Conservation (phyloP, 2,797 vertebrate genomes). For the Eleutherodactylus coqui region DNA sequence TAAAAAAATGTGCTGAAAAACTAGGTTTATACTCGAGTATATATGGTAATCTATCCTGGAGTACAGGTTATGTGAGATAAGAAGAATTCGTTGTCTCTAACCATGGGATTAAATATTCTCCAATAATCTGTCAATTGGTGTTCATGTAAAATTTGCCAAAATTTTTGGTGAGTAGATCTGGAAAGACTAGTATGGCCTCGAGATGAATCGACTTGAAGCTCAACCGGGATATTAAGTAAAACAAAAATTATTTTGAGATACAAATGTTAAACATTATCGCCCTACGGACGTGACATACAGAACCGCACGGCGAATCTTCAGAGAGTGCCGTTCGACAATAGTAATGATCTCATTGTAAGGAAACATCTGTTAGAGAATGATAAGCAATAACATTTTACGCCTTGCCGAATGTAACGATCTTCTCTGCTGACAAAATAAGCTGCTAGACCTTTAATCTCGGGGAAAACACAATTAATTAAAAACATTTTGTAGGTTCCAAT, state of each 20-base stretch:
- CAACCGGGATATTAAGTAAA: too few relatives aligned
- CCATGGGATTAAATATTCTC: too few relatives aligned
- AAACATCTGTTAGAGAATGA: conserved; percentile 30
- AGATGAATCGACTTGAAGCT: too few relatives aligned
- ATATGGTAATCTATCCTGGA: too few relatives aligned
- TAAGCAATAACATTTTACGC: conserved; percentile 38
- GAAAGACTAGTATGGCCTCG: too few relatives aligned
- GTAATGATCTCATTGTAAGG: conserved; percentile 28
- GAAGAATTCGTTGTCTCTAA: too few relatives aligned
- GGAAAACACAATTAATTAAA: background rate
- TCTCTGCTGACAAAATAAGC: conserved; percentile 4
- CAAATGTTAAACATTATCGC: conserved; percentile 5
- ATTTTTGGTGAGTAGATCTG: too few relatives aligned
- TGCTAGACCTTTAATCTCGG: background rate
- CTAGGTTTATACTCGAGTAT: too few relatives aligned
- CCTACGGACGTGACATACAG: background rate
- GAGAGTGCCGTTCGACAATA: background rate
- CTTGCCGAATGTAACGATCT: conserved; percentile 23
- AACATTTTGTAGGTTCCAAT: conserved; percentile 6
- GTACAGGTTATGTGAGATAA: too few relatives aligned
- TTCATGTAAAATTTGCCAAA: too few relatives aligned
- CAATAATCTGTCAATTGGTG: too few relatives aligned
- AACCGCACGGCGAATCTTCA: background rate
- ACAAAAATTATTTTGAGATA: background rate
- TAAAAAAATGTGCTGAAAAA: too few relatives aligned